phyloP scores from a whole-genome alignment of 2,888 invertebrate genomes.

The Malthinus seriepunctatus region DNA sequence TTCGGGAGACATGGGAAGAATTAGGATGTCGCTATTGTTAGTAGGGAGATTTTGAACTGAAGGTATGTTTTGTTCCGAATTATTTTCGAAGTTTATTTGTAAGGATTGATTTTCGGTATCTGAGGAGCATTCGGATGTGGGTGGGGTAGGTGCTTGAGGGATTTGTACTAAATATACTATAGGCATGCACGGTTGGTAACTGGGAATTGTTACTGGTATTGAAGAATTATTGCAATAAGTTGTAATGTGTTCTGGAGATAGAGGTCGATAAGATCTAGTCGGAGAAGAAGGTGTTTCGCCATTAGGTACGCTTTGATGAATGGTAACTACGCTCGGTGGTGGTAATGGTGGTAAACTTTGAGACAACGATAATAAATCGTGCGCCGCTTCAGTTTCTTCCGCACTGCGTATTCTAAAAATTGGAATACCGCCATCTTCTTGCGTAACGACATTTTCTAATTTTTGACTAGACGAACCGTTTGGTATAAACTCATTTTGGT shows the following conservation, averaged over 20 bases:
- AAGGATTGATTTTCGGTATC: slow-evolving; percentile 66
- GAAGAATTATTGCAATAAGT: slow-evolving; percentile 38
- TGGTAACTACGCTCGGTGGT: slow-evolving; percentile 69
- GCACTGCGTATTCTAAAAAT: slow-evolving; percentile 63
- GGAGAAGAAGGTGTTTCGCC: slow-evolving; percentile 48
- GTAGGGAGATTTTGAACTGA: slow-evolving; percentile 50
- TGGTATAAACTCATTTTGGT: slow-evolving; percentile 43
- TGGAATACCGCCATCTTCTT: slow-evolving; percentile 46
- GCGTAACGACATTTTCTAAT: slow-evolving; percentile 28
- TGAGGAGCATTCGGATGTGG: slow-evolving; percentile 73
- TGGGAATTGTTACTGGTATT: slow-evolving; percentile 38
- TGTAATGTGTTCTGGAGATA: slow-evolving; percentile 42
- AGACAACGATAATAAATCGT: slow-evolving; percentile 76
- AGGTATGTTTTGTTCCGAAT: slow-evolving; percentile 15
- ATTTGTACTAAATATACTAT: slow-evolving; percentile 52
- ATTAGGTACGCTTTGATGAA: slow-evolving; percentile 58
- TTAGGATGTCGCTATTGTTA: slow-evolving; percentile 50
- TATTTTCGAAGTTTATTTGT: slow-evolving; percentile 35
- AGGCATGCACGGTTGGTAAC: slow-evolving; percentile 45
- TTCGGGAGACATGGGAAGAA: slow-evolving; percentile 59
- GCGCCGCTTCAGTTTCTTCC: slow-evolving; percentile 89
- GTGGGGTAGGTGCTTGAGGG: slow-evolving; percentile 63
- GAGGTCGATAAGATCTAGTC: slow-evolving; percentile 43
- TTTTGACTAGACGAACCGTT: slow-evolving; percentile 35
- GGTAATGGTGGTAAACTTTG: slow-evolving; percentile 78